Conservation (phyloP, 2,113 vertebrate species). For the Podocnemis expansa region DNA sequence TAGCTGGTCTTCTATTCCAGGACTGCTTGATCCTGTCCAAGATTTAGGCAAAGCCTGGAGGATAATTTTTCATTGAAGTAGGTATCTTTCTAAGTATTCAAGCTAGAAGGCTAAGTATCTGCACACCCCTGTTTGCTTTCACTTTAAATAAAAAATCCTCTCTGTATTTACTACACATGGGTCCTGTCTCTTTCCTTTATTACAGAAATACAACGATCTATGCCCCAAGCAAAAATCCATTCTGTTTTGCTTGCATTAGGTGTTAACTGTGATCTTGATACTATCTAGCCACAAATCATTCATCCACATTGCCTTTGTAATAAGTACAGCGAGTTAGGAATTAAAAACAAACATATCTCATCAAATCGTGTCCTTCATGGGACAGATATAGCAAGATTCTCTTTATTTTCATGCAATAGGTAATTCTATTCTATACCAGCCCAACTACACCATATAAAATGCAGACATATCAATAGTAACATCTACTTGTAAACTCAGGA, state of each 20-base stretch:
- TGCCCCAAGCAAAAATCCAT: neutral
- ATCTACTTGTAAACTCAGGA: neutral
- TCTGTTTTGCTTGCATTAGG: neutral
- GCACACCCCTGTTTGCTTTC: neutral
- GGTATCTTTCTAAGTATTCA: neutral
- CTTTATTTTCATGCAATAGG: neutral
- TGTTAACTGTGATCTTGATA: neutral
- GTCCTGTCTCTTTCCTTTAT: neutral
- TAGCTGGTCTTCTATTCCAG: neutral
- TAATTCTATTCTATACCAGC: constrained; percentile 12
- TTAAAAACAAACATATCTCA: neutral
- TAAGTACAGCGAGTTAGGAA: neutral
- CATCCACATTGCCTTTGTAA: neutral
- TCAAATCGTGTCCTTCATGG: neutral
- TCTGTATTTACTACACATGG: constrained; percentile 1
- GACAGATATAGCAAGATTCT: neutral
- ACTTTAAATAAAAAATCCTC: neutral
- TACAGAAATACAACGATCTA: neutral
- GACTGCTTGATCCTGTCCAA: neutral
- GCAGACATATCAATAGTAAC: neutral
- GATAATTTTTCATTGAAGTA: rapidly evolving
- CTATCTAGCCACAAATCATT: neutral
- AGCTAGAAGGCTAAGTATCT: neutral
- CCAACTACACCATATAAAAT: constrained; percentile 7
- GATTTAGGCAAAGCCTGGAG: too few species aligned